A percentile compares a stretch with the other conserved stretches of the same genome.
These are phyloP conservation scores for Neoarius graeffei DNA, from an alignment of 2,113 vertebrate species.

Conservation along the genomic window DNA sequence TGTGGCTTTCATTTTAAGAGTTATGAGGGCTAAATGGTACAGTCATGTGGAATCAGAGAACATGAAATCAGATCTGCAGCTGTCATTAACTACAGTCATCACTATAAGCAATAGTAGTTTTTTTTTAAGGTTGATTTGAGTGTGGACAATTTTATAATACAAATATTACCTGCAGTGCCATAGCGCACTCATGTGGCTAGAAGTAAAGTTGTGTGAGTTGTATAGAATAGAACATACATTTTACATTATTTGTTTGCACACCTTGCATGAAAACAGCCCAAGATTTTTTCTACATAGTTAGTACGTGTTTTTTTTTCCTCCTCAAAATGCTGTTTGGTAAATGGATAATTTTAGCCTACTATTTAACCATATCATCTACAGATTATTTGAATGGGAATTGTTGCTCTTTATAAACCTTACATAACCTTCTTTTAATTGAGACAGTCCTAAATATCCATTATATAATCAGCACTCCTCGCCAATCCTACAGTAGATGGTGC, in stretches of 20 bases:
- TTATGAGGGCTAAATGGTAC: background rate
- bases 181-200: conserved; percentile 6
- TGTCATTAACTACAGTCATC: background rate
- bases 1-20: background rate
- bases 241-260: background rate
- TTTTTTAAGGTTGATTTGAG: background rate
- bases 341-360: background rate
- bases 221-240: background rate
- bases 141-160: background rate
- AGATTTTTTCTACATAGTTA: background rate
- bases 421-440: background rate
- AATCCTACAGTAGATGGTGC: background rate
- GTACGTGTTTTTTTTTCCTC: background rate
- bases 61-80: background rate
- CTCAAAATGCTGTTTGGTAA: background rate
- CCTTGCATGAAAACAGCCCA: no score
- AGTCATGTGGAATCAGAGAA: background rate
- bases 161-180: background rate
- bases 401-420: background rate
- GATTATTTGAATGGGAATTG: background rate
- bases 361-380: background rate
- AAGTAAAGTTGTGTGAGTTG: background rate
- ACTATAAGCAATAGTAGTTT: background rate
- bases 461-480: background rate
- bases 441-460: background rate